Percentiles rank a stretch among this genome's conserved stretches.
Evolutionary conservation across 2,797 vertebrate species (phyloP).

Genomic region (Tachyglossus aculeatus): DNA sequence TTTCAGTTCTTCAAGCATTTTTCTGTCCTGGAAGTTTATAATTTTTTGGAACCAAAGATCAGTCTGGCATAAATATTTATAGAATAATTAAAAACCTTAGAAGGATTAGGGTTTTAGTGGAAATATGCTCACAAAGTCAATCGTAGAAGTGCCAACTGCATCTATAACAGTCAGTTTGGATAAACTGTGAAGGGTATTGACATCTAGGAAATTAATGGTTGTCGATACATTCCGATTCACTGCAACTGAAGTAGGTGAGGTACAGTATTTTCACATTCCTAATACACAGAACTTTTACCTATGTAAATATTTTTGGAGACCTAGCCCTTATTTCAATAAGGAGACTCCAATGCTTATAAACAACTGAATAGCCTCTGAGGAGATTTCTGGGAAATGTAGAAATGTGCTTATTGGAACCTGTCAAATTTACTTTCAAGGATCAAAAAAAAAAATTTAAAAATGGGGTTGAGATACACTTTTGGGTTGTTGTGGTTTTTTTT

Average conservation of each 20-base stretch:
- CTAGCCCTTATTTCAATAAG: not conserved
- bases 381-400: conserved; percentile 7
- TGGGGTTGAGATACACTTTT: not conserved
- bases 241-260: not conserved
- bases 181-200: not conserved
- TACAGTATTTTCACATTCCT: conserved; percentile 5
- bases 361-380: not conserved
- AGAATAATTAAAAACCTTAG: not conserved
- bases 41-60: conserved; percentile 13
- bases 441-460: conserved; percentile 18
- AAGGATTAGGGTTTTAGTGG: conserved; percentile 1
- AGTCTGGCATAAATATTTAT: not conserved
- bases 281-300: conserved; percentile 9
- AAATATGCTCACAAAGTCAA: not conserved
- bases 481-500: not conserved
- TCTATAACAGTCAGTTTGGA: not conserved
- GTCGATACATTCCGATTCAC: not conserved
- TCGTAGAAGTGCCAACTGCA: not conserved
- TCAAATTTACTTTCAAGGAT: not conserved
- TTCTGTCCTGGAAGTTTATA: not conserved
- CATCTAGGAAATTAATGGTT: conserved; percentile 6
- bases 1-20: conserved; percentile 17
- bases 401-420: not conserved
- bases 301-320: conserved; percentile 11
- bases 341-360: conserved; percentile 10